Conservation (phyloP, 2,797 vertebrate species). For the Arnoldichthys spilopterus region DNA sequence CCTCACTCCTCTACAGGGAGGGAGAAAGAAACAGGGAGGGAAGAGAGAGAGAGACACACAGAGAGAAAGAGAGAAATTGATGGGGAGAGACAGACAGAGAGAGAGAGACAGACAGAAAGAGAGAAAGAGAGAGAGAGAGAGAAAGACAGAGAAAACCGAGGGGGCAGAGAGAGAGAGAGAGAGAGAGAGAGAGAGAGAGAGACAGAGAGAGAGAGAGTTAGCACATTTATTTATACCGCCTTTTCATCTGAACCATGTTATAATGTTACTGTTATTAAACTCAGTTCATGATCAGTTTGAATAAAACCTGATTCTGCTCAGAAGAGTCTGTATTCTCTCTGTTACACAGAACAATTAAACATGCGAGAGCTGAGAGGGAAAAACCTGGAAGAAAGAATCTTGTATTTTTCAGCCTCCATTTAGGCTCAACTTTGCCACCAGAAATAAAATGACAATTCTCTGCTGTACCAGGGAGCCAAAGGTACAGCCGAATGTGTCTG, state of each 20-base stretch:
- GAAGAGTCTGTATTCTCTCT: not conserved
- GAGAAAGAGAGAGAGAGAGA: constrained; percentile 17
- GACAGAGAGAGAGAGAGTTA: not conserved
- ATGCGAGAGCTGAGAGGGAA: not conserved
- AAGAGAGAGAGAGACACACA: constrained; percentile 4
- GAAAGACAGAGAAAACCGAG: constrained; percentile 12
- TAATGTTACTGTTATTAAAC: constrained; percentile 20
- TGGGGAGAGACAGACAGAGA: not conserved
- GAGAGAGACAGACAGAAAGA: not conserved
- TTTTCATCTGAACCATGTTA: not conserved
- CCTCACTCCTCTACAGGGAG: constrained; percentile 83
- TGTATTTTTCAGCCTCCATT: constrained; percentile 14
- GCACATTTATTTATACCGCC: too few species aligned
- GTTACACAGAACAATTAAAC: constrained; percentile 11
- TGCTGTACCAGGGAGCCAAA: constrained; percentile 18
- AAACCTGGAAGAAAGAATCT: not conserved
- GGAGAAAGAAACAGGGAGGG: constrained; percentile 19
- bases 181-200: not conserved
- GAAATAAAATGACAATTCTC: constrained; percentile 31
- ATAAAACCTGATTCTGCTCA: not conserved
- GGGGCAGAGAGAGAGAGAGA: constrained; percentile 4
- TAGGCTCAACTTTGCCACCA: constrained; percentile 21
- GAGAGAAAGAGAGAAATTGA: not conserved
- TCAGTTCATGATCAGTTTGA: not conserved
- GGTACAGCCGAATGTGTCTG: constrained; percentile 22